These are phyloP conservation scores for Meta bourneti DNA, from an alignment of 2,888 invertebrate genomes.

Conservation along the genomic window DNA sequence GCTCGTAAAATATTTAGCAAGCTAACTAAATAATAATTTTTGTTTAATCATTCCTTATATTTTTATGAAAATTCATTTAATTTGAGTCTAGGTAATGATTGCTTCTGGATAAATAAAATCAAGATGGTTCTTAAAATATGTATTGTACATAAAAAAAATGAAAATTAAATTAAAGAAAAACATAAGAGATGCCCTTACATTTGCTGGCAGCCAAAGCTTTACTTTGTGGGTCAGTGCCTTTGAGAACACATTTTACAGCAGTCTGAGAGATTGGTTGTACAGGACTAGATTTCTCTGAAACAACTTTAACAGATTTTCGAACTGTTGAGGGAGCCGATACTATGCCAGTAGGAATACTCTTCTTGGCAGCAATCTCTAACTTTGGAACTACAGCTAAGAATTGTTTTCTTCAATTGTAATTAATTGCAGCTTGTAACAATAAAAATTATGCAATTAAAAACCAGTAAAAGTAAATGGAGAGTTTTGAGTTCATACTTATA, in stretches of 20 bases:
- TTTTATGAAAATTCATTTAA: background rate
- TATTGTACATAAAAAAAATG: background rate
- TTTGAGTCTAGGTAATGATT: background rate
- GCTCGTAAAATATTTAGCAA: too few relatives aligned
- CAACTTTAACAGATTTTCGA: constrained; percentile 62
- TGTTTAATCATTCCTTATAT: background rate
- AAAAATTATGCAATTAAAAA: background rate
- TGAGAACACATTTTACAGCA: constrained; percentile 70
- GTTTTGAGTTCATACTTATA: background rate
- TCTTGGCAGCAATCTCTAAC: constrained; percentile 50
- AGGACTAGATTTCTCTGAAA: constrained; percentile 41
- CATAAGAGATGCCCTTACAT: constrained; percentile 35
- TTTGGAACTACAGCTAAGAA: constrained; percentile 35
- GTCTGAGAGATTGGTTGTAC: constrained; percentile 38
- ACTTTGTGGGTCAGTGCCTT: constrained; percentile 70
- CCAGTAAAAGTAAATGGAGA: background rate
- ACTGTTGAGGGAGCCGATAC: constrained; percentile 68
- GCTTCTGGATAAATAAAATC: background rate
- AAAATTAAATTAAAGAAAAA: background rate
- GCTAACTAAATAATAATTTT: background rate
- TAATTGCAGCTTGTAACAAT: background rate
- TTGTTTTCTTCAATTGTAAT: background rate
- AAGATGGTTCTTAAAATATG: background rate
- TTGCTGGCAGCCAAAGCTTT: constrained; percentile 66
- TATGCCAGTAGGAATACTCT: constrained; percentile 60